Conservation (phyloP, 2,797 vertebrate genomes). For the Crocidura indochinensis region DNA sequence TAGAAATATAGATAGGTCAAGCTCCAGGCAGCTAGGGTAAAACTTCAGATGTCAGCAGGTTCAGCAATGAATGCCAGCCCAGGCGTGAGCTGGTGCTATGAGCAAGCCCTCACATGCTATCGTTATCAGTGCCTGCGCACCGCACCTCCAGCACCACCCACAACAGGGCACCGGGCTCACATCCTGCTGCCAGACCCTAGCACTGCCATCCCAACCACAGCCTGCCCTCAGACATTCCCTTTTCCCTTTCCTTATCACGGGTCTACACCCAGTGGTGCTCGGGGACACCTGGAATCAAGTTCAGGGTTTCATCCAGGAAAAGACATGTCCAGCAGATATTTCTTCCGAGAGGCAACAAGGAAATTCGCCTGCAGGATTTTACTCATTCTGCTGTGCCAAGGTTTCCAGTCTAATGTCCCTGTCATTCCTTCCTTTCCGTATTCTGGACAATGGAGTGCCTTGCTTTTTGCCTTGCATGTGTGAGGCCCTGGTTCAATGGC, state of each 20-base stretch:
- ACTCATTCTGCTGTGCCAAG: background rate
- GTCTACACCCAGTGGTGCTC: background rate
- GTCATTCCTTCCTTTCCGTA: too few relatives aligned
- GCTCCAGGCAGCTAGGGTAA: background rate
- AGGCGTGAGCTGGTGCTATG: background rate
- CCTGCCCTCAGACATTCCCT: constrained; percentile 9
- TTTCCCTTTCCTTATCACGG: too few relatives aligned
- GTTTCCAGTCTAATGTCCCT: background rate
- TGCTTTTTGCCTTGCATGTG: too few relatives aligned
- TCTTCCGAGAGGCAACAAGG: background rate
- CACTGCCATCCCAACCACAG: background rate
- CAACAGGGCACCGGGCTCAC: background rate
- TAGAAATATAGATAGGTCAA: constrained; percentile 16
- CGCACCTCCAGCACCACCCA: background rate
- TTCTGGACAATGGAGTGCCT: too few relatives aligned
- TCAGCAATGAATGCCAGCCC: background rate
- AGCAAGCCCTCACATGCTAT: constrained; percentile 11
- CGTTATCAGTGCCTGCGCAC: constrained; percentile 58
- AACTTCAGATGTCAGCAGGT: constrained; percentile 19
- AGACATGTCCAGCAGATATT: background rate
- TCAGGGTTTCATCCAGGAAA: too few relatives aligned
- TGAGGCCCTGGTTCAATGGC: too few relatives aligned
- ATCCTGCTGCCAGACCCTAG: background rate
- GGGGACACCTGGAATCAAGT: background rate
- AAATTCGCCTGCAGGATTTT: background rate